A percentile compares a stretch with the other conserved stretches of the same genome.
These are phyloP conservation scores for Sclerurus mexicanus DNA, from an alignment of 2,113 vertebrate genomes.

Conservation along the genomic window DNA sequence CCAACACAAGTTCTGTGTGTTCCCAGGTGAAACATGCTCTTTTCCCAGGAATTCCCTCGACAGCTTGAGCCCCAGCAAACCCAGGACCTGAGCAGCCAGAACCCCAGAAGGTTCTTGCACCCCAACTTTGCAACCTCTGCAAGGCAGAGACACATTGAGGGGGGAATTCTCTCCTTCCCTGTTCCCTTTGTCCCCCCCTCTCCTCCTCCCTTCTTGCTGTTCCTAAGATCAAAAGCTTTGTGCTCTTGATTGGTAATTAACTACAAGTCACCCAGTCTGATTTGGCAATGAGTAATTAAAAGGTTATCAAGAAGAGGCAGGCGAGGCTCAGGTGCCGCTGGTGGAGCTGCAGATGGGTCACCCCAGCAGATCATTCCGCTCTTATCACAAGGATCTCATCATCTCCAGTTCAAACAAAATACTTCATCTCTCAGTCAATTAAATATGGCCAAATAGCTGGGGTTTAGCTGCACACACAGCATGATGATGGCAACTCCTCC, in stretches of 20 bases:
- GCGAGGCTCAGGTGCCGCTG: neutral
- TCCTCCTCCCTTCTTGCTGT: neutral
- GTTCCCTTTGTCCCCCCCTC: neutral
- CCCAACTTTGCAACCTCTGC: neutral
- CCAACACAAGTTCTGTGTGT: neutral
- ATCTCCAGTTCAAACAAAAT: neutral
- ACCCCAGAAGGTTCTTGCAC: rapidly evolving
- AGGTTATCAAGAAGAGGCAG: slow-evolving; percentile 20
- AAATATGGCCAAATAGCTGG: neutral
- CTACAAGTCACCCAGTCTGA: neutral
- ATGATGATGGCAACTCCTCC: neutral
- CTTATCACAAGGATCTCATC: neutral
- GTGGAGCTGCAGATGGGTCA: neutral
- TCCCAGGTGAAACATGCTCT: neutral
- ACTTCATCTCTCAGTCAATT: neutral
- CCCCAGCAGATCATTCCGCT: neutral
- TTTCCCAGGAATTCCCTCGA: neutral
- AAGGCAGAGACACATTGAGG: rapidly evolving
- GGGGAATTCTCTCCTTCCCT: neutral
- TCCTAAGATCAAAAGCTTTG: neutral
- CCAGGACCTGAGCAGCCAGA: neutral
- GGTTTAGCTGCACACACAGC: neutral
- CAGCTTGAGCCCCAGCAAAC: neutral
- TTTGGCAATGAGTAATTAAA: slow-evolving; percentile 10
- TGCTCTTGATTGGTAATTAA: slow-evolving; percentile 22